These are phyloP conservation scores for Noctua janthina DNA, from an alignment of 2,888 invertebrate genomes.

Conservation along the genomic window DNA sequence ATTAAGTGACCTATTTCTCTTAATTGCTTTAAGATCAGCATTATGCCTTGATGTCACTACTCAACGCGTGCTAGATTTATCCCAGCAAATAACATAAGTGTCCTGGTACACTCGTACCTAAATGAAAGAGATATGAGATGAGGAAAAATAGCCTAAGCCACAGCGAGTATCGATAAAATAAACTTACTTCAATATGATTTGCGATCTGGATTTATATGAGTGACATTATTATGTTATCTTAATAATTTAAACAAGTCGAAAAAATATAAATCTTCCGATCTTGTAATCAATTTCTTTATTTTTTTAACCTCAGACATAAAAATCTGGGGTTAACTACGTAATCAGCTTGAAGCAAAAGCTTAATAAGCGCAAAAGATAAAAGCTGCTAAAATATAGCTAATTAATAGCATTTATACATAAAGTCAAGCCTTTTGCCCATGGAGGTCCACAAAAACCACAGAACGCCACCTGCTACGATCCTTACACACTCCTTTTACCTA, in stretches of 20 bases:
- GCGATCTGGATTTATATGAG: not conserved
- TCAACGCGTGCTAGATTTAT: not conserved
- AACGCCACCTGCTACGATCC: not conserved
- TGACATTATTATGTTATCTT: not conserved
- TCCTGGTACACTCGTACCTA: not conserved
- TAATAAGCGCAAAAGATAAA: too few species aligned
- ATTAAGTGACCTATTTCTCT: conserved; percentile 3
- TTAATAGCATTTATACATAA: too few species aligned
- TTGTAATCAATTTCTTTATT: not conserved
- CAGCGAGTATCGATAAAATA: not conserved
- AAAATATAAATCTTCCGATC: not conserved
- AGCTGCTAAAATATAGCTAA: not conserved
- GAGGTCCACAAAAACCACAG: too few species aligned
- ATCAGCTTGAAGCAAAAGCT: too few species aligned
- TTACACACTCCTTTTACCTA: not conserved
- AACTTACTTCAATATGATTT: not conserved
- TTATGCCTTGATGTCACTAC: not conserved
- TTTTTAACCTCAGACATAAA: not conserved
- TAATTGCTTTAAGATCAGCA: conserved; percentile 12
- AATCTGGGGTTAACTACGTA: not conserved
- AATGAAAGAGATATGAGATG: too few species aligned
- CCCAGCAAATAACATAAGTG: not conserved
- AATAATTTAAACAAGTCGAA: not conserved
- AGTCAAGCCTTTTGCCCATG: too few species aligned
- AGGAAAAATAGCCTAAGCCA: too few species aligned